Base-by-base conservation (phyloP, 2,888 invertebrate genomes). In the Nephrocerus scutellatus region DNA sequence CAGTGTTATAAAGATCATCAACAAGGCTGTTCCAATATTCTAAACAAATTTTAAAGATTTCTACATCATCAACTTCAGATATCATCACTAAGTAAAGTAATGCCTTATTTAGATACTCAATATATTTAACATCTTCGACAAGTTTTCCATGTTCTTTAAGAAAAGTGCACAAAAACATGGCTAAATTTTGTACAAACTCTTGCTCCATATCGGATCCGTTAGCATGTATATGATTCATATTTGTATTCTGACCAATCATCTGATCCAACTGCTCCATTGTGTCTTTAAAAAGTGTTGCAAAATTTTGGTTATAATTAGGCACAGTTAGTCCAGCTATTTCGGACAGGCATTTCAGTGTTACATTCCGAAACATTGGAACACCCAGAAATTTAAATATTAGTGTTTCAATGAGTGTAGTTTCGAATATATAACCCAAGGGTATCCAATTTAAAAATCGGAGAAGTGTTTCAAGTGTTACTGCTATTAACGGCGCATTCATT, bases 351-450 rank as follows among this genome's bases (percentile, higher is more conserved):
- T 97, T 95, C 52, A 99, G 73, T 38, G 97, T 96, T 20, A 97
- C 90, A 73, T 98, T 98, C 48, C 98, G 82, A 69, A 97, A 97
- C 78, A 91, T 82, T 21, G 97, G 96, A 41, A 97, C 95, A 70
- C 90, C 90, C 48, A 98, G 75, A 72, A 99, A 99, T 79, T 95
- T 97, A 66, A 83, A 87, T 60, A 92, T 88, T 38, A 98, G 76
- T 37, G 93, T 93, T 56, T 82, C 84, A 56, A 97, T 92, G 39
- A 98, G 74, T 66, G 93, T 90, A 52, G 98, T 98, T 75, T 99
- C 97, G 74, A 98, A 99, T 65, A 99, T 97, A 68, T 98, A 98
- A 9, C 98, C 98, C 46, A 98, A 75, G n/a, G 98, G 98, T 60
- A 99, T 97, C 98, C 98, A 98, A 66, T 96, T 97, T 26, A 99